These are phyloP conservation scores for Ploceus nigricollis DNA, from an alignment of 2,113 vertebrate genomes.

Conservation along the genomic window DNA sequence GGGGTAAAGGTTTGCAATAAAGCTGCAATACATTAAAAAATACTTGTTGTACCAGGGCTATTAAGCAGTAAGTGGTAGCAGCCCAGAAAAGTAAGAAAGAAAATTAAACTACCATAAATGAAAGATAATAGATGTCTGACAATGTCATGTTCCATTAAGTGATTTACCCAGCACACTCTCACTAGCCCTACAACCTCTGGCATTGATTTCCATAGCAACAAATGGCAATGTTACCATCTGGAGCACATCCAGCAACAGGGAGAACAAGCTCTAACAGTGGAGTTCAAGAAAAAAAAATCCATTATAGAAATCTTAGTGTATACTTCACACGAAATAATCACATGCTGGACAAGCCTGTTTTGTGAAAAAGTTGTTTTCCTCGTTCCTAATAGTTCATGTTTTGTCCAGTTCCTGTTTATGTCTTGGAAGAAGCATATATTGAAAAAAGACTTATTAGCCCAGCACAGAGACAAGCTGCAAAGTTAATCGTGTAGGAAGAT, in stretches of 20 bases:
- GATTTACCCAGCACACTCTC: conserved; percentile 6
- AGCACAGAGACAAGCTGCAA: background rate
- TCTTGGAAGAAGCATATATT: background rate
- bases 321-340: background rate
- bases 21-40: background rate
- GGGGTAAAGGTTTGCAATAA: background rate
- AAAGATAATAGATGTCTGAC: conserved; percentile 36
- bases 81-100: background rate
- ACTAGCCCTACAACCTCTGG: background rate
- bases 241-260: background rate
- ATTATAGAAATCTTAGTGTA: background rate
- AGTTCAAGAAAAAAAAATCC: background rate
- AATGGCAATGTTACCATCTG: background rate
- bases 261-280: background rate
- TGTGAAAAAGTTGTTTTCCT: background rate
- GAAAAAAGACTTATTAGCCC: background rate
- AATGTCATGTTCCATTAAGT: conserved; percentile 30
- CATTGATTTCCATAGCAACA: conserved; percentile 57
- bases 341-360: background rate
- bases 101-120: conserved; percentile 41
- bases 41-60: background rate
- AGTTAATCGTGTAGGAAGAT: background rate
- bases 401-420: background rate
- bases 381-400: background rate
- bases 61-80: conserved; percentile 13